These are phyloP conservation scores for Dinomys branickii DNA, from an alignment of 2,113 vertebrate species.

Conservation along the genomic window DNA sequence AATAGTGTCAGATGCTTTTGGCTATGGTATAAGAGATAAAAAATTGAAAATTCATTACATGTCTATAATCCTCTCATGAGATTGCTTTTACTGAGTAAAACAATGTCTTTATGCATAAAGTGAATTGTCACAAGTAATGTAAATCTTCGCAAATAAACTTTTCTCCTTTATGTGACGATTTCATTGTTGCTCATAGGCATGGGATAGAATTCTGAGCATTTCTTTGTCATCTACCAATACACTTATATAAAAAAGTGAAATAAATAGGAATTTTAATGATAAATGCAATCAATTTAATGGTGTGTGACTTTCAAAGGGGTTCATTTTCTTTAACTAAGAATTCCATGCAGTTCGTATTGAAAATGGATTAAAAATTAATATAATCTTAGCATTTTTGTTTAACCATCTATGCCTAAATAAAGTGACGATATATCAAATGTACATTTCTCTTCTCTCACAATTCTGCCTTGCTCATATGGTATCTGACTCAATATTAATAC, in stretches of 20 bases:
- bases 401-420: background rate
- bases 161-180: background rate
- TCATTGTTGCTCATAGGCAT: background rate
- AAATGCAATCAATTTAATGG: background rate
- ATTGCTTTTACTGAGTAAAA: slow-evolving; percentile 47
- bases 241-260: background rate
- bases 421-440: background rate
- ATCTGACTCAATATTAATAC: background rate
- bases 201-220: slow-evolving; percentile 4
- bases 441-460: background rate
- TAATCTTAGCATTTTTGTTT: background rate
- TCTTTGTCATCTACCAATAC: background rate
- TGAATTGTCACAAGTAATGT: slow-evolving; percentile 36
- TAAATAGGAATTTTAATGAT: background rate
- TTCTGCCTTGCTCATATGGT: background rate
- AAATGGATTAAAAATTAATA: background rate
- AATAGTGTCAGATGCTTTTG: slow-evolving; percentile 45
- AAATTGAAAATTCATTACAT: slow-evolving; percentile 61
- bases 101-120: slow-evolving; percentile 56
- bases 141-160: slow-evolving; percentile 62
- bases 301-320: background rate
- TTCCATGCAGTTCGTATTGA: background rate
- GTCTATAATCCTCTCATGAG: slow-evolving; percentile 21
- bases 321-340: background rate
- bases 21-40: background rate